A percentile compares a stretch with the other conserved stretches of the same genome.
These are phyloP conservation scores for Zophobas morio DNA, from an alignment of 1,140 invertebrate species.

Conservation along the genomic window DNA sequence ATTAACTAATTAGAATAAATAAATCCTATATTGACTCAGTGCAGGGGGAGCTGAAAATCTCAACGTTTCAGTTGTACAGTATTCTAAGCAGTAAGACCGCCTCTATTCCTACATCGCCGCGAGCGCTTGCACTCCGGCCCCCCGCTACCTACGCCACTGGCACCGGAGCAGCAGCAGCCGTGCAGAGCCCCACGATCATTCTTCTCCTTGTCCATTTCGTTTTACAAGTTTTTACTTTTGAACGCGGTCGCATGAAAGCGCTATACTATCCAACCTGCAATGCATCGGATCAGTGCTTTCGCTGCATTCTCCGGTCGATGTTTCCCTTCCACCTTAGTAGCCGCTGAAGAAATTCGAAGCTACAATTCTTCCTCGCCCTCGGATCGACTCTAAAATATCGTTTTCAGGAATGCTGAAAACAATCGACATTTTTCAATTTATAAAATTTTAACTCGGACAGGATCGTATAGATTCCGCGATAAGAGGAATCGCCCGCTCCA, in stretches of 20 bases:
- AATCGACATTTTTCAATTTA: slow-evolving; percentile 35
- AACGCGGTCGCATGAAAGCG: slow-evolving; percentile 35
- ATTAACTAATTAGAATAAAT: too few species aligned
- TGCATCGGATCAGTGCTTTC: slow-evolving; percentile 5
- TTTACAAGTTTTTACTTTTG: slow-evolving; percentile 58
- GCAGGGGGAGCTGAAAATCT: too few species aligned
- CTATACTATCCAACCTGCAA: slow-evolving; percentile 48
- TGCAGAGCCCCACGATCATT: slow-evolving; percentile 36
- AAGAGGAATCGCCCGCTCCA: neutral
- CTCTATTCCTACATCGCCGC: too few species aligned
- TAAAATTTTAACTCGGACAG: slow-evolving; percentile 16
- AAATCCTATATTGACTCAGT: too few species aligned
- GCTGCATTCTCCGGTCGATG: slow-evolving; percentile 18
- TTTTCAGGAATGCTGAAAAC: slow-evolving; percentile 43
- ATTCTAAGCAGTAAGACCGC: too few species aligned
- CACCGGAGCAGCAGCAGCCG: slow-evolving; percentile 39
- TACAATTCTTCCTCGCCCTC: slow-evolving; percentile 45
- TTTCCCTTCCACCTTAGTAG: slow-evolving; percentile 40
- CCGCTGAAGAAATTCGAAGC: slow-evolving; percentile 38
- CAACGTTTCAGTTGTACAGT: too few species aligned
- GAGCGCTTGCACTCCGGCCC: too few species aligned
- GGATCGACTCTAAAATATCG: slow-evolving; percentile 27
- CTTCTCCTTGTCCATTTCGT: slow-evolving; percentile 49
- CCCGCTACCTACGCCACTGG: neutral
- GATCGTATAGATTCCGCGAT: slow-evolving; percentile 13